phyloP scores from a whole-genome alignment of 92 coral and sea anemone species.

The Micromussa lordhowensis region DNA sequence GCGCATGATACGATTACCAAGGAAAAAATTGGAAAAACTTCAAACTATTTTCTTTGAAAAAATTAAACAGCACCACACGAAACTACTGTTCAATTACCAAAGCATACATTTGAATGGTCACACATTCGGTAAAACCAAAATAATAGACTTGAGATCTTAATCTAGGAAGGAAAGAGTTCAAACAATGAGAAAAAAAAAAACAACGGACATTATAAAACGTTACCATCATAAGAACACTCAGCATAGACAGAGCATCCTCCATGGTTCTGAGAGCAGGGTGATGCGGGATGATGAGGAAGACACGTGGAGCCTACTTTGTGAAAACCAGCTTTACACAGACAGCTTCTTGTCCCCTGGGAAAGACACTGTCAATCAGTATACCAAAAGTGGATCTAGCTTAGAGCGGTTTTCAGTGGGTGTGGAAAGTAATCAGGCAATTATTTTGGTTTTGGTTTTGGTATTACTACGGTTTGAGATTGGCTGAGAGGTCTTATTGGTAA shows the following conservation, averaged over 20 bases:
- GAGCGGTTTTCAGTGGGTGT: no score
- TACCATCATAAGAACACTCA: conserved; percentile 73
- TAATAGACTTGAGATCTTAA: neutral
- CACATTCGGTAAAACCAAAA: neutral
- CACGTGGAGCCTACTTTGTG: conserved; percentile 63
- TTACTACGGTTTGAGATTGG: no score
- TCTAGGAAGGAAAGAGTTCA: neutral
- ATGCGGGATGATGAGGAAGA: conserved; percentile 56
- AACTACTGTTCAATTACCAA: neutral
- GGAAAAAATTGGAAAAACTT: no score
- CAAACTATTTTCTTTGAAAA: no score
- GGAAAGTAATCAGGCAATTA: no score
- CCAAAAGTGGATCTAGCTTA: neutral
- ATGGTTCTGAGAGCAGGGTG: conserved; percentile 78
- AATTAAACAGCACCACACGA: neutral
- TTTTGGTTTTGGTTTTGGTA: no score
- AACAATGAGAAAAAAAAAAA: no score
- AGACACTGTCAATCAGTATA: neutral
- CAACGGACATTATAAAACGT: no score
- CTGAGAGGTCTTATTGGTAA: no score
- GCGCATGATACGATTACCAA: no score
- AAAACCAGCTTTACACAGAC: conserved; percentile 80
- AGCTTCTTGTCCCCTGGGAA: conserved; percentile 64
- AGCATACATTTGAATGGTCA: neutral
- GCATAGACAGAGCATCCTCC: conserved; percentile 84